Evolutionary conservation across 2,113 vertebrate genomes (phyloP), one percentile per base, ranked within the genome.

Genomic region (Cheilinus undulatus): DNA sequence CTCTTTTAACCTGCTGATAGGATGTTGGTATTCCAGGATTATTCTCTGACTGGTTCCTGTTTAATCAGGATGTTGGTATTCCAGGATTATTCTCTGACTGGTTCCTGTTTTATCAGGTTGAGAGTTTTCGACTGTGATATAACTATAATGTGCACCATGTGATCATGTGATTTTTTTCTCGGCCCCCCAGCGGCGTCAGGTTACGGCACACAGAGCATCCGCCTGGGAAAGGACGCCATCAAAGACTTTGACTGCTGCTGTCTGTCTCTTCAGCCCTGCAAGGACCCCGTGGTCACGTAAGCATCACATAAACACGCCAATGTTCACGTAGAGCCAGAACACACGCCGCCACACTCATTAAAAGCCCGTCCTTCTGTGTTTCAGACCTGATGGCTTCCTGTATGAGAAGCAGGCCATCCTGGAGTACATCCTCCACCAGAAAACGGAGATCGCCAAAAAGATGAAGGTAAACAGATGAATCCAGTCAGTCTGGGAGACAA

Each of bases 211-310:
- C 96, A 97, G 89, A 95, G 94, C 70, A 91, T 97, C 8, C 94
- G 96, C 4, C 88, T 97, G 76, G 96, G 96, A 32, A 95, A 95
- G 77, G 96, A 97, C 19, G 95, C 96, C 0, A 94, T 97, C 46
- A 97, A 97, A 83, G 96, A 97, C 83, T 97, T 97, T 4, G 96
- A 97, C 85, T 97, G 96, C 84, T 97, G 96, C 76, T 97, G 95
- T 43, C 93, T 97, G 3, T 97, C 96, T 1, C 86, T 97, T 72
- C 96, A 97, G 86, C 94, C 96, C 4, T 97, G 96, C 79, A 93
- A 93, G 19, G 90, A 95, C 58, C 96, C 96, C 0, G 95, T 97
- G 0, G 85, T 97, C 38, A 97, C 96, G 96, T 97, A 89, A 52
- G 95, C 84, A 6, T 6, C 9, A 17, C 27, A 32, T 27, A n/a